phyloP scores from a whole-genome alignment of 2,888 invertebrate genomes.

The Orthonevra nobilis region DNA sequence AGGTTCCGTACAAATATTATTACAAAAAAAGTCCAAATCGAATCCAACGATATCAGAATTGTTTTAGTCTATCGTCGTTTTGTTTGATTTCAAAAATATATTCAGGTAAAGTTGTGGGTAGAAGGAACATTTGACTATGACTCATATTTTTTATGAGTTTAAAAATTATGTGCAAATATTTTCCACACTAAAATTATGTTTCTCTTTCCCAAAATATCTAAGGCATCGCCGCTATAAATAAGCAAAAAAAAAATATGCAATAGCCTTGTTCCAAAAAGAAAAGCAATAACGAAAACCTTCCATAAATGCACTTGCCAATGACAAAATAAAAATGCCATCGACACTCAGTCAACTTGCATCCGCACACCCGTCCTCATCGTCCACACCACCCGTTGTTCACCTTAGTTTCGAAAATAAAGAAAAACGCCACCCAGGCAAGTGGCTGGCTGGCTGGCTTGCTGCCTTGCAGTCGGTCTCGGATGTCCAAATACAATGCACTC shows the following conservation, averaged over 20 bases:
- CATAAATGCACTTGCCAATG: slow-evolving; percentile 66
- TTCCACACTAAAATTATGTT: background rate
- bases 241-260: slow-evolving; percentile 21
- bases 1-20: too few species aligned
- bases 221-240: slow-evolving; percentile 13
- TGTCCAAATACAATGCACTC: slow-evolving; percentile 47
- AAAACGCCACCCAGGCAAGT: slow-evolving; percentile 35
- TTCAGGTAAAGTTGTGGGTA: too few species aligned
- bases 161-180: too few species aligned
- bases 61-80: too few species aligned
- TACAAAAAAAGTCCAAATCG: too few species aligned
- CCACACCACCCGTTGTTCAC: slow-evolving; percentile 41
- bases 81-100: too few species aligned
- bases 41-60: too few species aligned
- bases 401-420: slow-evolving; percentile 1
- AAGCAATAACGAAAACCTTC: slow-evolving; percentile 50
- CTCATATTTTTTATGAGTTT: too few species aligned
- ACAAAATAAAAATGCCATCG: slow-evolving; percentile 67
- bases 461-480: slow-evolving; percentile 18
- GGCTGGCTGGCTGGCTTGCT: slow-evolving; percentile 10
- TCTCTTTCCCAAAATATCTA: slow-evolving; percentile 9
- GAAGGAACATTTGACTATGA: too few species aligned
- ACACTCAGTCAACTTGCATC: slow-evolving; percentile 65
- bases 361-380: slow-evolving; percentile 39
- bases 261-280: slow-evolving; percentile 55